Evolutionary conservation across 2,888 invertebrate genomes (phyloP).

Genomic region (Sisyra nigra): DNA sequence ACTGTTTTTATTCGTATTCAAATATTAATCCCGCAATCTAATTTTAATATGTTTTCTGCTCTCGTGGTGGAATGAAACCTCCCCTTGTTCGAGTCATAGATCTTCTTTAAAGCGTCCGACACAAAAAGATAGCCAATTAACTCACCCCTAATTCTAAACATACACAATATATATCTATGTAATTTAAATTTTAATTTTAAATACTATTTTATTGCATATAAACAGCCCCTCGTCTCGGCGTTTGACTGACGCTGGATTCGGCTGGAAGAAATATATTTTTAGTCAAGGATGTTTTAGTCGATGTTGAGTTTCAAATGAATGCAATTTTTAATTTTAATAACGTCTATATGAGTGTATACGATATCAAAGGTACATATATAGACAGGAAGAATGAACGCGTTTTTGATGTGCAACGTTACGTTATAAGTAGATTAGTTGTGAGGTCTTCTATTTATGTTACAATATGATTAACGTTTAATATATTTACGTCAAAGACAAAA

Average conservation of each 20-base stretch:
- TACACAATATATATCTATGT: background rate
- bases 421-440: no score
- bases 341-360: no score
- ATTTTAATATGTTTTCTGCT: slow-evolving; percentile 3
- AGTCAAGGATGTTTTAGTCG: no score
- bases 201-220: background rate
- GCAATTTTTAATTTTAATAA: no score
- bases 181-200: slow-evolving; percentile 3
- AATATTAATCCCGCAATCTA: slow-evolving; percentile 5
- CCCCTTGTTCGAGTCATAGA: background rate
- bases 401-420: no score
- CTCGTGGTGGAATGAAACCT: background rate
- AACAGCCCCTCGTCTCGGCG: background rate
- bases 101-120: slow-evolving; percentile 3
- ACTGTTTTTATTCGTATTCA: slow-evolving; percentile 4
- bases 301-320: no score
- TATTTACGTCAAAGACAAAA: no score
- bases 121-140: slow-evolving; percentile 6
- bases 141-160: slow-evolving; percentile 4
- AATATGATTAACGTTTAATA: no score
- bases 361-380: no score
- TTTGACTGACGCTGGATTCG: background rate
- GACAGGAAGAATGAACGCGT: no score
- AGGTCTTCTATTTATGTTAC: no score
- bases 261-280: no score